Conservation (phyloP, 2,113 vertebrate genomes). For the Uria aalge region DNA sequence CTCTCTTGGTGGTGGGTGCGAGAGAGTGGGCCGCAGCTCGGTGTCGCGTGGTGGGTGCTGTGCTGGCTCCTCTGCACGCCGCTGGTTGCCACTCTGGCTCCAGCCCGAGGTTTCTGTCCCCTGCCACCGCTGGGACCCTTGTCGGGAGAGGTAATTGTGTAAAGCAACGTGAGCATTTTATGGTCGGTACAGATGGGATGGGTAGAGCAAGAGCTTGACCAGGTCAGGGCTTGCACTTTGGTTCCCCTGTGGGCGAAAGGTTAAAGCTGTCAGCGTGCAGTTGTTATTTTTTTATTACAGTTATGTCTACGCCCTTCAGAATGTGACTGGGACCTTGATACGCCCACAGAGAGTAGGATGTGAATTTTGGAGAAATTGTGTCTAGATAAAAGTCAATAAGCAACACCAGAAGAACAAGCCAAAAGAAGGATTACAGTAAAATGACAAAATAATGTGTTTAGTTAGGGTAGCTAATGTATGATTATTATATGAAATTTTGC, state of each 20-base stretch:
- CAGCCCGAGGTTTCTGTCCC: not conserved
- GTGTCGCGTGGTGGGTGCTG: not conserved
- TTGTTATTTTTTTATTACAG: conserved; percentile 35
- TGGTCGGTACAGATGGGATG: not conserved
- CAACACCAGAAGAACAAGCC: not conserved
- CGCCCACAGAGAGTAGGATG: not conserved
- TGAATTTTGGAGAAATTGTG: not conserved
- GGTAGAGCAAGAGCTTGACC: not conserved
- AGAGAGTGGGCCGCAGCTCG: not conserved
- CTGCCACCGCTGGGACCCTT: not conserved
- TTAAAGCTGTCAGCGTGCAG: not conserved
- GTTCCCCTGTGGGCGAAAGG: not conserved
- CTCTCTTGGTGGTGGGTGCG: not conserved
- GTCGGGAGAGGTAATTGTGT: not conserved
- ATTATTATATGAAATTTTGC: not conserved
- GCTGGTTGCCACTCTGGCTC: not conserved
- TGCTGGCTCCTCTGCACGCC: not conserved
- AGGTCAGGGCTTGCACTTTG: not conserved
- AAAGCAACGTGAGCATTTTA: accelerated
- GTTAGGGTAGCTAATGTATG: not conserved
- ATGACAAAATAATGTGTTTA: not conserved
- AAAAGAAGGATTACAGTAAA: not conserved
- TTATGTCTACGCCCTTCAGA: not conserved
- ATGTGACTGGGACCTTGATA: not conserved
- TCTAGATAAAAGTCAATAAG: not conserved